phyloP scores from a whole-genome alignment of 2,888 invertebrate genomes.

The Agapetus fuscipes region DNA sequence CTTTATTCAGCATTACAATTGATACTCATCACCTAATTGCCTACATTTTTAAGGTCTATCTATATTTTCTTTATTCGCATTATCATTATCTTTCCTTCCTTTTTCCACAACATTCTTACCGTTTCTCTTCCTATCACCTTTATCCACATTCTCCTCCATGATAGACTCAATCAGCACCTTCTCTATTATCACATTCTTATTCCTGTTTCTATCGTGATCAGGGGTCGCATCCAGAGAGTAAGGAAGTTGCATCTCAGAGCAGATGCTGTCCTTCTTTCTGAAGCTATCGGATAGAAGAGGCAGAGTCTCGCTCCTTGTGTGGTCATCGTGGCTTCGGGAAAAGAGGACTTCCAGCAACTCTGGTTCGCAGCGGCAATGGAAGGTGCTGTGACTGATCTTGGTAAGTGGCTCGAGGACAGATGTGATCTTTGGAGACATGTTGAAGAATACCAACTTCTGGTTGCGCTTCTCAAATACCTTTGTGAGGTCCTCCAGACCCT shows the following conservation, averaged over 20 bases:
- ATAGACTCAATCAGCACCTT: conserved; percentile 9
- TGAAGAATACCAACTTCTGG: conserved; percentile 43
- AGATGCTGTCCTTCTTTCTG: conserved; percentile 19
- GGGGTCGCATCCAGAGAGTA: conserved; percentile 2
- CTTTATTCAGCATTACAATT: no score
- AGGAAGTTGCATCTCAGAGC: conserved; percentile 12
- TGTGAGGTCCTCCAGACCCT: conserved; percentile 50
- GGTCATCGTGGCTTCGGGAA: conserved; percentile 16
- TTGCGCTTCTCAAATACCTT: conserved; percentile 43
- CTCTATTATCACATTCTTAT: conserved; percentile 5
- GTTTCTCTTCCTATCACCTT: background rate
- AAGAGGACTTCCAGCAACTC: conserved; percentile 21
- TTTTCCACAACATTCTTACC: no score
- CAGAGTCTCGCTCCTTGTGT: conserved; percentile 13
- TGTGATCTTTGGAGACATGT: conserved; percentile 28
- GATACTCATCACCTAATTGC: no score
- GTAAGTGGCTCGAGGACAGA: conserved; percentile 16
- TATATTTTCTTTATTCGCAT: background rate
- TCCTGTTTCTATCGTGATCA: background rate
- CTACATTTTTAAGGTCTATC: background rate
- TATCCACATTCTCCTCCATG: conserved; percentile 8
- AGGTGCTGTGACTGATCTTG: conserved; percentile 16
- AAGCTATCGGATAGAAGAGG: conserved; percentile 20
- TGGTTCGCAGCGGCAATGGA: conserved; percentile 16
- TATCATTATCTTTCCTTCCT: conserved; percentile 1